Evolutionary conservation across 2,888 invertebrate species (phyloP).

Genomic region (Troglohyphantes excavatus): DNA sequence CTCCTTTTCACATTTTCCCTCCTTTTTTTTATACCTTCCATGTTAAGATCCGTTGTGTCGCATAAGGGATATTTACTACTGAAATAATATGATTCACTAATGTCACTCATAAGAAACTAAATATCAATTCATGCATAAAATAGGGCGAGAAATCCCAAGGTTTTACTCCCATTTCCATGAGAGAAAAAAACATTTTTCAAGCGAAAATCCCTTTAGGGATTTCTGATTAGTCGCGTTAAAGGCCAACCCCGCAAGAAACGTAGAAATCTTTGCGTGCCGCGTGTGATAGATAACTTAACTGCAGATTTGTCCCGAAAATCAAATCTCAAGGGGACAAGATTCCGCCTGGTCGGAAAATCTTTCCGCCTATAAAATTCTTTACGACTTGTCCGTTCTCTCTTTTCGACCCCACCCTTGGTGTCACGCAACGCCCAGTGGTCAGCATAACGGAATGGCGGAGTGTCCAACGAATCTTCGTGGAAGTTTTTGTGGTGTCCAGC

Average conservation of each 20-base stretch:
- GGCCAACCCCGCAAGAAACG: not conserved
- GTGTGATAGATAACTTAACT: conserved; percentile 72
- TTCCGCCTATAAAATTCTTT: conserved; percentile 74
- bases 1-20: no score
- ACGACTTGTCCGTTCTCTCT: conserved; percentile 54
- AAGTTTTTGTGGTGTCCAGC: not conserved
- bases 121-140: not conserved
- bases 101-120: not conserved
- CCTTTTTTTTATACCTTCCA: no score
- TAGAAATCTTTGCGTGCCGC: conserved; percentile 47
- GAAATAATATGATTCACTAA: no score
- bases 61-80: no score
- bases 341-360: conserved; percentile 65
- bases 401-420: conserved; percentile 47
- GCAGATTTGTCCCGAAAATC: conserved; percentile 55
- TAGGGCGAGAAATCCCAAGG: not conserved
- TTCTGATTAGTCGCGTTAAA: conserved; percentile 40
- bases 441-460: not conserved
- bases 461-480: conserved; percentile 61
- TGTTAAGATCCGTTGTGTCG: no score
- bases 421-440: conserved; percentile 63
- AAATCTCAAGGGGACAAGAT: conserved; percentile 70
- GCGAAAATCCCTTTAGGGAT: conserved; percentile 36
- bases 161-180: not conserved
- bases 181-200: not conserved